Evolutionary conservation across 1,140 invertebrate genomes (phyloP), one percentile per base, ranked within the genome.

Genomic region (Steinernema feltiae): DNA sequence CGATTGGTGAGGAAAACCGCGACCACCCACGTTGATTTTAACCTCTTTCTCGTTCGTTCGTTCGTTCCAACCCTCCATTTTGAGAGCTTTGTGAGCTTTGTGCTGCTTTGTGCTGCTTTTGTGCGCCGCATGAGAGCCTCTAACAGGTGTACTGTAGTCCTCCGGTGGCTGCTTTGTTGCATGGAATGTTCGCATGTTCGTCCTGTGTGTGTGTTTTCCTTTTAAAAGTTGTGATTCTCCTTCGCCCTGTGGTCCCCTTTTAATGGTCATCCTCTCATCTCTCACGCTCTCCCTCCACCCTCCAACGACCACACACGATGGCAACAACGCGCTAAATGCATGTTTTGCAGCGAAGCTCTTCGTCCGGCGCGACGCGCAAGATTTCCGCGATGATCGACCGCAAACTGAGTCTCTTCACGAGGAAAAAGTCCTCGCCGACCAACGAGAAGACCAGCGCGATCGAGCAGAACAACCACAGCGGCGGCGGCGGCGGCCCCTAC

Each of bases 351-450:
- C 72, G 85, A 48, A 82, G 80, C 32, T 83, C 83, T 15, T 81
- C 78, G 1, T 86, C 84, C 31, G 85, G 85, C 30, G 84, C 84
- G n/a, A 85, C 84, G 12, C 71, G 84, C 1, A 85, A 85, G 72
- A 85, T 85, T 48, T 86, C 85, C 17, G 84, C 84, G 1, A 85
- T 85, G 80, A 84, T 85, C 53, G 84, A 85, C 48, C 73, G 84
- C 29, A 85, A 85, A 48, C 71, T 86, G 32, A 86, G 85, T 74
- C 80, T 85, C 46, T 85, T 85, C 79, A 85, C 85, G 18, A 41
- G 84, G 29, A 86, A 86, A 41, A 85, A 85, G 73, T 84, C 83
- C 29, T 79, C 85, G 7, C 85, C 85, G 24, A 78, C 81, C 41
- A 77, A 70, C 24, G 82, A 84, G 35, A 83, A 86, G 35, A 81